Conservation (phyloP, 2,797 vertebrate species). For the Onychomys leucogaster region DNA sequence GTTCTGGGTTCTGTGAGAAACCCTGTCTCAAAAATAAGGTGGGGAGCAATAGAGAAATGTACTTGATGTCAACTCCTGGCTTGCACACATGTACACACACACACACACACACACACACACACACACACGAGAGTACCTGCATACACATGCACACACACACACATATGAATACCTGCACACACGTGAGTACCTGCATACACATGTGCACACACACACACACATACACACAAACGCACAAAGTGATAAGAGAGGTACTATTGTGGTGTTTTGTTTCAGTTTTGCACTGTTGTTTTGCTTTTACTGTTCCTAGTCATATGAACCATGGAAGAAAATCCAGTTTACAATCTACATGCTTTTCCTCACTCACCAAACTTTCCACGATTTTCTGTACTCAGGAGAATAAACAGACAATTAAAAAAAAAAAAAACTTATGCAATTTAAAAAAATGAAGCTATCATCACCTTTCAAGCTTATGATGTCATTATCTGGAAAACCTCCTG, state of each 20-base stretch:
- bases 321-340: neutral
- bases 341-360: neutral
- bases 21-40: neutral
- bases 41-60: neutral
- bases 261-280: neutral
- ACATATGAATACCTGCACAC: neutral
- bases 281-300: constrained; percentile 3
- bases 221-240: neutral
- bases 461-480: constrained; percentile 73
- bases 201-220: neutral
- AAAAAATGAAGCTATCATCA: constrained; percentile 55
- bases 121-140: too few species aligned
- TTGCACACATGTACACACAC: neutral
- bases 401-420: neutral
- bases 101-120: neutral
- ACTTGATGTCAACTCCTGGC: neutral
- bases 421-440: constrained; percentile 33
- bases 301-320: neutral
- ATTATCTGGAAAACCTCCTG: constrained; percentile 64
- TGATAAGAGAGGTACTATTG: neutral
- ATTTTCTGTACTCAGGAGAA: neutral
- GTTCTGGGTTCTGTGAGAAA: neutral
- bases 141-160: too few species aligned
- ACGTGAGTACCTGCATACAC: too few species aligned
- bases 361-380: neutral